Conservation (phyloP, 2,888 invertebrate species). For the Incurvaria masculella region DNA sequence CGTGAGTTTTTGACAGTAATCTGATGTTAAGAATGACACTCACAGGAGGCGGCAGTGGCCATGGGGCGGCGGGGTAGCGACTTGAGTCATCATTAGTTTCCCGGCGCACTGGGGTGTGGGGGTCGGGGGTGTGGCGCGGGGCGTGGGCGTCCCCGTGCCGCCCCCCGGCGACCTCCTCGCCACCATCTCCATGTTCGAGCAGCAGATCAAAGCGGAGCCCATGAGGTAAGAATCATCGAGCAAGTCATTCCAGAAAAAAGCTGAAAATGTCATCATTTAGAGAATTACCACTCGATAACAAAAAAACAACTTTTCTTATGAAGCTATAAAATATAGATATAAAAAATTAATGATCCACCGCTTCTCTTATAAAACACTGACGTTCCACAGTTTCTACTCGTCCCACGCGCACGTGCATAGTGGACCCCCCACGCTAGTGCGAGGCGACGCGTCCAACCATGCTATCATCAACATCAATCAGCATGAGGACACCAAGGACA, state of each 20-base stretch:
- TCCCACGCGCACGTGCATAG: slow-evolving; percentile 46
- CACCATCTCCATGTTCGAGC: slow-evolving; percentile 66
- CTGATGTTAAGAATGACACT: no score
- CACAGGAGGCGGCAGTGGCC: slow-evolving; percentile 47
- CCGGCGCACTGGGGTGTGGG: slow-evolving; percentile 61
- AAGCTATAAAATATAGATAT: no score
- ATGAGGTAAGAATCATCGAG: slow-evolving; percentile 47
- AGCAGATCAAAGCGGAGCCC: slow-evolving; percentile 68
- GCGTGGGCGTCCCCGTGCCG: slow-evolving; percentile 59
- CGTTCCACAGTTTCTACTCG: slow-evolving; percentile 45
- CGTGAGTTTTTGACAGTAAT: no score
- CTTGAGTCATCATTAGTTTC: slow-evolving; percentile 55
- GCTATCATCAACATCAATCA: slow-evolving; percentile 48
- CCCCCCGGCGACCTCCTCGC: slow-evolving; percentile 62
- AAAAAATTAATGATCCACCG: no score
- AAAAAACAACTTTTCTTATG: no score
- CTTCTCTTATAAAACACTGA: no score
- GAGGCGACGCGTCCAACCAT: slow-evolving; percentile 40
- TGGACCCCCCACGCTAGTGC: slow-evolving; percentile 44
- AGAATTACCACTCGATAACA: no score
- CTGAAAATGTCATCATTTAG: no score
- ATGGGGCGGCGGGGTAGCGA: slow-evolving; percentile 47
- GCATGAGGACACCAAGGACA: slow-evolving; percentile 50
- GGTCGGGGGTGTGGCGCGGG: slow-evolving; percentile 61
- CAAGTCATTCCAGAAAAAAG: neutral